Percentiles rank a stretch among this genome's conserved stretches.
phyloP scores from a whole-genome alignment of 2,888 invertebrate genomes.

The Pheosia gnoma region DNA sequence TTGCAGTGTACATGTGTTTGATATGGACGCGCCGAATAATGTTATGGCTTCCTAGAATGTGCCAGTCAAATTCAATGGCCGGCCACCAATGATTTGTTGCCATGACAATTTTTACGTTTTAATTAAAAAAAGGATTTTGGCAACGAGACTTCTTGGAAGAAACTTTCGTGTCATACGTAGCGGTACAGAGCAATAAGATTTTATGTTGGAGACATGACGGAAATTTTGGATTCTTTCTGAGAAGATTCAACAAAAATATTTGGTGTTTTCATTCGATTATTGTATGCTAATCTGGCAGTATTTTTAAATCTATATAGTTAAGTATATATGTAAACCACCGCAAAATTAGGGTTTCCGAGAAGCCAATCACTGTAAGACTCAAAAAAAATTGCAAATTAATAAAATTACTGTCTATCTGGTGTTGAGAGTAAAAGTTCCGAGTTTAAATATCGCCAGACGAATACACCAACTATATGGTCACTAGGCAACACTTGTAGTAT shows the following conservation, averaged over 20 bases:
- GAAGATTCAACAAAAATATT: neutral
- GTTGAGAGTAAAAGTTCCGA: too few relatives aligned
- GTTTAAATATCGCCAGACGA: too few relatives aligned
- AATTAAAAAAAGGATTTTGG: slow-evolving; percentile 24
- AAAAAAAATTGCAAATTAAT: too few relatives aligned
- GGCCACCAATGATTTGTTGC: slow-evolving; percentile 53
- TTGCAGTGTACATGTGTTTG: slow-evolving; percentile 31
- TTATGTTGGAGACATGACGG: slow-evolving; percentile 5
- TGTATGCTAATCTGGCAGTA: neutral
- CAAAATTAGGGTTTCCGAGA: too few relatives aligned
- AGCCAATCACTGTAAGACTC: too few relatives aligned
- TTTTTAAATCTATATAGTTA: neutral
- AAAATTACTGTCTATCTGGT: too few relatives aligned
- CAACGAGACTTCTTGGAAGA: neutral
- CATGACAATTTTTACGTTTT: slow-evolving; percentile 38
- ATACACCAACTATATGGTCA: too few relatives aligned
- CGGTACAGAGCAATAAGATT: slow-evolving; percentile 14
- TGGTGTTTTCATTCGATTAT: neutral
- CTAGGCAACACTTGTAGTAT: too few relatives aligned
- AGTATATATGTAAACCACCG: too few relatives aligned
- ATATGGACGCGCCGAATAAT: slow-evolving; percentile 44
- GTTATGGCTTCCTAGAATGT: slow-evolving; percentile 55
- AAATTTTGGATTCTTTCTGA: neutral
- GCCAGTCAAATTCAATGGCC: slow-evolving; percentile 50
- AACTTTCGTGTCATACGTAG: slow-evolving; percentile 6